Base-by-base conservation (phyloP, 2,113 vertebrate genomes). In the Apistogramma diplotaenia region DNA sequence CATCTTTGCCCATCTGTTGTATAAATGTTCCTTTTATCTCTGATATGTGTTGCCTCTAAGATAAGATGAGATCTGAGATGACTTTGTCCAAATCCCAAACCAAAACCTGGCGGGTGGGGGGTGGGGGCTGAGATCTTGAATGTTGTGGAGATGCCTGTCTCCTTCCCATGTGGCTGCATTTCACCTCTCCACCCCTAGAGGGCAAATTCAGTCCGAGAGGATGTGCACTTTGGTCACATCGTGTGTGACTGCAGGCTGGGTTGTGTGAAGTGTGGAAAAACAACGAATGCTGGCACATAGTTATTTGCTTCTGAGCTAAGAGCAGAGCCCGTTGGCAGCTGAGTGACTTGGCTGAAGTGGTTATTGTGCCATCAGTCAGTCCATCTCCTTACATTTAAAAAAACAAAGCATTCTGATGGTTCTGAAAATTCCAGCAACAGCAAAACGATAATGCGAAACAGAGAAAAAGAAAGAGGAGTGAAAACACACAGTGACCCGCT, bases 51-150 rank as follows among this genome's bases (percentile, higher is more conserved):
- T 87, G 65, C 70, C 21, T 78, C 21, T 1, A 25, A 62, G 85
- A 85, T 82, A 83, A 88, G 78, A 87, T 83, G 76, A 87, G 76
- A 75, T 81, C 75, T 82, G 77, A 87, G 51, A 75, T 70, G 73
- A 80, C 70, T 82, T 56, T 56, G 76, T 70, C 21, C 40, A 76
- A 85, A 85, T 70, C 81, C 8, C 49, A 37, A 71, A 76, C 46
- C 4, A n/a, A 83, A 77, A 73, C 35, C 19, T 54, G 12, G 25
- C 23, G 65, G 58, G 51, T 53, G 46, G 9, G 35, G 35, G 6
- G 35, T 8, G 3, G 35, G 6, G 6, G 31, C 23, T 18, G 62
- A 59, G 40, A 25, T 65, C 37, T 35, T 62, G 19, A 75, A 13
- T 29, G 80, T 37, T 79, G 65, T 73, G 27, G 27, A 72, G 60